phyloP scores from a whole-genome alignment of 2,797 vertebrate species.

The Tapera naevia region DNA sequence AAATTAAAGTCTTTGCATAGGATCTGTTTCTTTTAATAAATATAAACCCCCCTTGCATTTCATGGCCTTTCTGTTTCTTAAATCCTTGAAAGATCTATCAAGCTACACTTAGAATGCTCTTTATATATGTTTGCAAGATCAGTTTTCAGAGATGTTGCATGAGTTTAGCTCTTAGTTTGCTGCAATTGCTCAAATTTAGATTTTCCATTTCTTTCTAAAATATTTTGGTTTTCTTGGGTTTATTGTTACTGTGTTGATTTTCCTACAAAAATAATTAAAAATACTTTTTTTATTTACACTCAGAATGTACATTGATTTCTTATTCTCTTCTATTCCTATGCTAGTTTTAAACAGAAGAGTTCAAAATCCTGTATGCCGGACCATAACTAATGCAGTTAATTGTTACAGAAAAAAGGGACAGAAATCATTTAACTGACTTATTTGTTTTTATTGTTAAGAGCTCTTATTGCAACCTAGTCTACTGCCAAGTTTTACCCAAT shows the following conservation, averaged over 20 bases:
- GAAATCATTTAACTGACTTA: neutral
- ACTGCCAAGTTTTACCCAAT: neutral
- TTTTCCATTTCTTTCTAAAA: neutral
- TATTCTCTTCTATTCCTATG: neutral
- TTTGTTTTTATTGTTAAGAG: neutral
- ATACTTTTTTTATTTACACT: neutral
- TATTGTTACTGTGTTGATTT: neutral
- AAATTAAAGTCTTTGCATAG: neutral
- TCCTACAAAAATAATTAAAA: neutral
- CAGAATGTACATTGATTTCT: neutral
- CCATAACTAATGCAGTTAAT: neutral
- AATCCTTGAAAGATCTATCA: neutral
- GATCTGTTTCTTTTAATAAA: slow-evolving; percentile 32
- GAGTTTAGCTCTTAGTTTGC: neutral
- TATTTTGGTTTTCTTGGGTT: neutral
- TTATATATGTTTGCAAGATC: neutral
- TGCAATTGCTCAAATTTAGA: neutral
- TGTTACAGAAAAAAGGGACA: neutral
- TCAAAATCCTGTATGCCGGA: neutral
- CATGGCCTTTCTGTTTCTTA: neutral
- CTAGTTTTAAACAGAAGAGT: neutral
- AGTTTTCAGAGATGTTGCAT: neutral
- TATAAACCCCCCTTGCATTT: neutral
- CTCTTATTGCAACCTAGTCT: neutral
- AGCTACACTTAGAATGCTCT: neutral